phyloP scores from a whole-genome alignment of 2,797 vertebrate genomes.

The Mormyrops boulengeri region DNA sequence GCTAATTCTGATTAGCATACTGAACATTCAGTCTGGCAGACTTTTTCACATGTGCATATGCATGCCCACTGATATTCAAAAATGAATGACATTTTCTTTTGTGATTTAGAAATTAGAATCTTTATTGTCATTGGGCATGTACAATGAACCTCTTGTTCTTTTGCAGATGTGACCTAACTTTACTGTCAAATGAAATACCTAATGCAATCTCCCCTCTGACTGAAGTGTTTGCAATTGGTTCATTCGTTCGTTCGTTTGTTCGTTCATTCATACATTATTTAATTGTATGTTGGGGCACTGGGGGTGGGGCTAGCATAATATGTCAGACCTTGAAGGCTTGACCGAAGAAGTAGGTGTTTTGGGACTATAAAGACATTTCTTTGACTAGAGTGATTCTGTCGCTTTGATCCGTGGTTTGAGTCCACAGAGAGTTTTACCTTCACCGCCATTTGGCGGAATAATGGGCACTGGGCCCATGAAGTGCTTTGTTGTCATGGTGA shows the following conservation, averaged over 20 bases:
- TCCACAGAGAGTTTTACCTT: constrained; percentile 12
- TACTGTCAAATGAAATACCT: not conserved
- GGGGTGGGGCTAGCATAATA: not conserved
- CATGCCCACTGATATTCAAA: not conserved
- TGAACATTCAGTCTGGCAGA: not conserved
- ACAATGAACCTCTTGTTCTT: not conserved
- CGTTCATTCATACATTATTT: not conserved
- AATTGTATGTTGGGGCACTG: not conserved
- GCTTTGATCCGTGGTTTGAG: constrained; percentile 32
- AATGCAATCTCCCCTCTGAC: not conserved
- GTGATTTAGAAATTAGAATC: not conserved
- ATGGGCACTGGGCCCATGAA: constrained; percentile 48
- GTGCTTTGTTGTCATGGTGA: constrained; percentile 64
- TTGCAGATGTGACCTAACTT: not conserved
- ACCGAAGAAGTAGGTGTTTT: not conserved
- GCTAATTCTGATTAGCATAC: not conserved
- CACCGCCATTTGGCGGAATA: constrained; percentile 46
- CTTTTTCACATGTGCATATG: not conserved
- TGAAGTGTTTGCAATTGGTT: not conserved
- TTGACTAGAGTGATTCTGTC: constrained; percentile 23
- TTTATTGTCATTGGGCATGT: not conserved
- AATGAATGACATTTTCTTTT: not conserved
- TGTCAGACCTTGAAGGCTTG: not conserved
- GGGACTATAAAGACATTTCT: not conserved
- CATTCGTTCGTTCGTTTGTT: not conserved